Conservation (phyloP, 2,888 invertebrate genomes). For the Ceramica pisi region DNA sequence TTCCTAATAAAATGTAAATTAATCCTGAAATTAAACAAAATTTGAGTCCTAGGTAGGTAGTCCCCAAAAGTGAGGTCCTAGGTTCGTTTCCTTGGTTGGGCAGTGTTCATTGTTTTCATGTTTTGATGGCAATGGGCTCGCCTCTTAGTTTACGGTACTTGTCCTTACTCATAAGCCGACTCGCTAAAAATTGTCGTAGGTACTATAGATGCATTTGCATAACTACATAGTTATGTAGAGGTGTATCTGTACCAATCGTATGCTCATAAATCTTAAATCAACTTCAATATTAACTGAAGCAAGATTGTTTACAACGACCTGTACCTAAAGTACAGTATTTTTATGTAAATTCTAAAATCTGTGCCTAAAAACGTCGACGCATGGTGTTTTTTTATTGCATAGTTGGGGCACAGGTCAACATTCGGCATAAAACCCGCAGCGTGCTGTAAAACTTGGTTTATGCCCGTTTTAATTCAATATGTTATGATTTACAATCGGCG, state of each 20-base stretch:
- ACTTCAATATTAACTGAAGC: neutral
- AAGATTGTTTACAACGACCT: conserved; percentile 4
- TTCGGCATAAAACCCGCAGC: conserved; percentile 58
- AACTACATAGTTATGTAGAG: too few species aligned
- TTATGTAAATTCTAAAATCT: conserved; percentile 41
- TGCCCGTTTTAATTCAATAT: conserved; percentile 77
- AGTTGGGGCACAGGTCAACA: conserved; percentile 60
- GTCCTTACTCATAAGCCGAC: too few species aligned
- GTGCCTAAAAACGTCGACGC: conserved; percentile 25
- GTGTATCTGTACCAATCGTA: neutral
- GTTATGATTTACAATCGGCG: conserved; percentile 71
- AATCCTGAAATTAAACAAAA: too few species aligned
- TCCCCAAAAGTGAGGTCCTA: too few species aligned
- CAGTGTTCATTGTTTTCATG: neutral
- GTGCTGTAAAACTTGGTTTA: conserved; percentile 71
- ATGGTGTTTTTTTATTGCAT: conserved; percentile 60
- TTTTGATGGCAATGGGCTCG: too few species aligned
- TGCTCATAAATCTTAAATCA: neutral
- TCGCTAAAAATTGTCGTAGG: too few species aligned
- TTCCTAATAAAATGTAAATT: too few species aligned
- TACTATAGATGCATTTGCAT: too few species aligned
- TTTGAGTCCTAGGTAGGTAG: too few species aligned
- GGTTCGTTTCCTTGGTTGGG: neutral
- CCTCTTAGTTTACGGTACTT: too few species aligned
- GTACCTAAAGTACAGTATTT: neutral